Evolutionary conservation across 2,113 vertebrate genomes (phyloP).

Genomic region (Diphyllodes magnificus): DNA sequence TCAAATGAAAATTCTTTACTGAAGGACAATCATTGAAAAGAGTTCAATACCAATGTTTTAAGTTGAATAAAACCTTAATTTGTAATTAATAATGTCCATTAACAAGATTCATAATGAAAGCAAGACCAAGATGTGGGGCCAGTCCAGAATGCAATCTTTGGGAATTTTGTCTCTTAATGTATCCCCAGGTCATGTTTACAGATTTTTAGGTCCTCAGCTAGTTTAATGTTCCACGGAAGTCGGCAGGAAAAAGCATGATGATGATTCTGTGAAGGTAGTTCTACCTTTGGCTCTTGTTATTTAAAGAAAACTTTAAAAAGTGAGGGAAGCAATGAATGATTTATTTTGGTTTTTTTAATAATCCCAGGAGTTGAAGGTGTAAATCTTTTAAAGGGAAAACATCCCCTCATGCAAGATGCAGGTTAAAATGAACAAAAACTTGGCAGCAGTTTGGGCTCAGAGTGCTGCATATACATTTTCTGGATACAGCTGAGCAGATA

Average conservation of each 20-base stretch:
- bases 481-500: constrained; percentile 2
- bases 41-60: background rate
- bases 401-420: background rate
- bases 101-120: background rate
- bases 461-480: background rate
- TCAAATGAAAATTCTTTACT: background rate
- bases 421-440: background rate
- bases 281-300: background rate
- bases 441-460: background rate
- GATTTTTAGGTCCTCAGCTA: background rate
- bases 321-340: background rate
- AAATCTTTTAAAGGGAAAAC: background rate
- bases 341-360: background rate
- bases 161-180: background rate
- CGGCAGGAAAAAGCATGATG: background rate
- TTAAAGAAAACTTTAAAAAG: background rate
- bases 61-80: background rate
- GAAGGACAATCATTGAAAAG: background rate
- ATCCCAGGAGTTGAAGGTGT: background rate
- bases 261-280: background rate
- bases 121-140: background rate
- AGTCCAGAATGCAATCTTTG: background rate
- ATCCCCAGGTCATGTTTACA: background rate
- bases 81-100: background rate
- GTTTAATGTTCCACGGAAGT: background rate